These are phyloP conservation scores for Galleria mellonella DNA, from an alignment of 1,140 invertebrate species.

Conservation along the genomic window DNA sequence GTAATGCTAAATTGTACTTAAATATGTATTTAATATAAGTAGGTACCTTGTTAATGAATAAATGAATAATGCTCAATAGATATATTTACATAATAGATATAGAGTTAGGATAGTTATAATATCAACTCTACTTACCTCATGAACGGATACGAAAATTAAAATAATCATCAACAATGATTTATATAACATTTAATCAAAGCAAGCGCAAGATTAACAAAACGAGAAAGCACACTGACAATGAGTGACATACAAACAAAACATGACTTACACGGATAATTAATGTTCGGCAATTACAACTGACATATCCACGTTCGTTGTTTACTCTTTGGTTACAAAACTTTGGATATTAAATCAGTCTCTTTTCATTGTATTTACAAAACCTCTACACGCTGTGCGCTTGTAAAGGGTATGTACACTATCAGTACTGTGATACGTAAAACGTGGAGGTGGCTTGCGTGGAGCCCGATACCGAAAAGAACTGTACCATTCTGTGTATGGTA, in stretches of 20 bases:
- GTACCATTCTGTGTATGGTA: slow-evolving; percentile 76
- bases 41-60: background rate
- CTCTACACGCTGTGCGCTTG: slow-evolving; percentile 34
- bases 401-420: slow-evolving; percentile 43
- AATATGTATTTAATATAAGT: background rate
- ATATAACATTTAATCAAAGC: slow-evolving; percentile 51
- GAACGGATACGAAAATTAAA: slow-evolving; percentile 22
- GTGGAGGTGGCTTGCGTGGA: slow-evolving; percentile 75
- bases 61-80: background rate
- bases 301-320: slow-evolving; percentile 51
- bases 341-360: slow-evolving; percentile 68
- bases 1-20: background rate
- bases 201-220: slow-evolving; percentile 59
- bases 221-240: slow-evolving; percentile 71
- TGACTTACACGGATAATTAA: slow-evolving; percentile 67
- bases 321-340: slow-evolving; percentile 64
- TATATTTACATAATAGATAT: slow-evolving; percentile 1
- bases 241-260: slow-evolving; percentile 70
- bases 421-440: slow-evolving; percentile 77
- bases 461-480: slow-evolving; percentile 76
- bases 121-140: background rate
- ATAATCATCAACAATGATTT: slow-evolving; percentile 19
- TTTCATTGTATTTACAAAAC: slow-evolving; percentile 64
- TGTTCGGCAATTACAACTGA: slow-evolving; percentile 59
- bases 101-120: background rate